Evolutionary conservation across 2,888 invertebrate species (phyloP).

Genomic region (Dioctria linearis): DNA sequence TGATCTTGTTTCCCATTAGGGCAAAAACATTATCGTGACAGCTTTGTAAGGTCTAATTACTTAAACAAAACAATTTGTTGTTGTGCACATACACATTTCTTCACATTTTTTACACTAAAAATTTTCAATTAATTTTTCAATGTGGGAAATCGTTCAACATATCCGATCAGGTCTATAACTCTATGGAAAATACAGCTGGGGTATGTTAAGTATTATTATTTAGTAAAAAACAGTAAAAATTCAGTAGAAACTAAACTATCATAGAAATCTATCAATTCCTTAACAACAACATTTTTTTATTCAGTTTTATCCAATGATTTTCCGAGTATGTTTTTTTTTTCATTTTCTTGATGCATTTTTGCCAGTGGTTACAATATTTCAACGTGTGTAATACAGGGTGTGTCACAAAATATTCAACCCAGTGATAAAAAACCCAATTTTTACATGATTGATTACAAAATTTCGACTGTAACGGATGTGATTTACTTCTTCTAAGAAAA

Average conservation of each 20-base stretch:
- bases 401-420: too few relatives aligned
- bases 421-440: too few relatives aligned
- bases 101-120: conserved; percentile 5
- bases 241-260: background rate
- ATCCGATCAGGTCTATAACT: conserved; percentile 75
- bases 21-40: background rate
- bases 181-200: conserved; percentile 76
- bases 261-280: too few relatives aligned
- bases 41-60: background rate
- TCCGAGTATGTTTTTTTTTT: too few relatives aligned
- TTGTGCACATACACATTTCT: conserved; percentile 22
- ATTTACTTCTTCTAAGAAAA: too few relatives aligned
- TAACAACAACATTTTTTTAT: too few relatives aligned
- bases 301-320: too few relatives aligned
- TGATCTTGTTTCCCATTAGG: background rate
- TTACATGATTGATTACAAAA: too few relatives aligned
- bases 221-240: conserved; percentile 58
- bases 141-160: conserved; percentile 38
- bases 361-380: too few relatives aligned
- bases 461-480: too few relatives aligned
- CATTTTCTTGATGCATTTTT: too few relatives aligned
- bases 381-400: too few relatives aligned
- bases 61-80: conserved; percentile 13
- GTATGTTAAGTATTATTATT: conserved; percentile 73
- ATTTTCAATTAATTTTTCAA: conserved; percentile 37